phyloP scores from a whole-genome alignment of 2,113 vertebrate species.

The Catagonus wagneri region DNA sequence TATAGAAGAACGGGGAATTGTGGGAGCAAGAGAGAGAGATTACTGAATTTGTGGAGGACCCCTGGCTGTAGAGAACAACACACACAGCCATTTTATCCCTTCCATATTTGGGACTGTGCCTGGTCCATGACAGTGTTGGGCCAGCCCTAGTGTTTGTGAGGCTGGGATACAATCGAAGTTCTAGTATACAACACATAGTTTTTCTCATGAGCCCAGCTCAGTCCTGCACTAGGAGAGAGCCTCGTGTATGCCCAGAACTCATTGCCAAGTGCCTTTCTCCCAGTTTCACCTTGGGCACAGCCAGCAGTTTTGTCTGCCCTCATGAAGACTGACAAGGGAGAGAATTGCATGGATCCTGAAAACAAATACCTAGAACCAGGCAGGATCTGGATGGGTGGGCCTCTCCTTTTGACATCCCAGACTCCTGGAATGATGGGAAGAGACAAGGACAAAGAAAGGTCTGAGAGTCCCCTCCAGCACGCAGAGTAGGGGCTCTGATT shows the following conservation, averaged over 20 bases:
- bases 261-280: not conserved
- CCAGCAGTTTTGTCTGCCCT: not conserved
- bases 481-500: not conserved
- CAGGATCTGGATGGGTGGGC: too few species aligned
- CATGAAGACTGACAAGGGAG: not conserved
- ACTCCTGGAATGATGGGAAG: not conserved
- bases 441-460: not conserved
- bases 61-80: not conserved
- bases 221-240: not conserved
- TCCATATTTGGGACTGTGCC: too few species aligned
- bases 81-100: not conserved
- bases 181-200: not conserved
- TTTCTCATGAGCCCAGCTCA: too few species aligned
- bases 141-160: too few species aligned
- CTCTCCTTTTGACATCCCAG: too few species aligned
- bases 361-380: not conserved
- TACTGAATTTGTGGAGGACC: not conserved
- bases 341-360: not conserved
- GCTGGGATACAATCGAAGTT: not conserved
- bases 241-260: not conserved
- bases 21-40: not conserved
- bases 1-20: not conserved
- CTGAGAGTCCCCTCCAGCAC: not conserved
- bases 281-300: not conserved
- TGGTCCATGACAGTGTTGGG: too few species aligned